Evolutionary conservation across 2,113 vertebrate species (phyloP), one percentile per base, ranked within the genome.

Genomic region (Phyllostomus discolor): DNA sequence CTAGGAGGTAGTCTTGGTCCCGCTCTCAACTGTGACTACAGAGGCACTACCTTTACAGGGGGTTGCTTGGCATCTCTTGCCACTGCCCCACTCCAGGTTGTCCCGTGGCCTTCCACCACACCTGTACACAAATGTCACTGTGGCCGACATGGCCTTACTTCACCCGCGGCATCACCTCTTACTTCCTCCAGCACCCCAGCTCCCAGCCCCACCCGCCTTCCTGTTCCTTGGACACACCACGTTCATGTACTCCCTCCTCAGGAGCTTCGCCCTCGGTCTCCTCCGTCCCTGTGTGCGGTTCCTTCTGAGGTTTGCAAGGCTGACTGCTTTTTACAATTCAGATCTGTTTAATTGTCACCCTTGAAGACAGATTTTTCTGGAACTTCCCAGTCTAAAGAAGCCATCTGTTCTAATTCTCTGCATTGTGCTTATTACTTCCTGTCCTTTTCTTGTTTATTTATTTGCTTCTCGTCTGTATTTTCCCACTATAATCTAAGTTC

Each of bases 241-340:
- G 2, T 35, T n/a, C 52, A 28, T 5, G 2, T 1, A 2, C 17
- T 38, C 22, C 22, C 4, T 54, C 80, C 90, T 76, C 1, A 9
- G 38, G 33, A 24, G 33, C 57, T 43, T n/a, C 22, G 5, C 26
- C 54, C 28, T 50, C 66, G 0, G 0, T 28, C 31, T 43, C 4
- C 41, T 72, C 48, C 41, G 3, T 31, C 7, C 4, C 0, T 0
- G 1, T 8, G 19, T 16, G 38, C 28, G 10, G 0, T n/a, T 24
- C 38, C 73, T 50, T 26, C 38, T 4, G 10, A 70, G 22, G 22
- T 31, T 41, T 48, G 28, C n/a, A 5, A 1, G n/a, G 12, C 38
- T 59, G 54, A 11, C 70, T 38, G 43, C 31, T 48, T 57, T 17
- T 43, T n/a, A 20, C 22, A 48, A 33, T 28, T 52, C 86, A 24